Evolutionary conservation across 2,888 invertebrate genomes (phyloP), one percentile per base, ranked within the genome.

Genomic region (Diabrotica balteata): DNA sequence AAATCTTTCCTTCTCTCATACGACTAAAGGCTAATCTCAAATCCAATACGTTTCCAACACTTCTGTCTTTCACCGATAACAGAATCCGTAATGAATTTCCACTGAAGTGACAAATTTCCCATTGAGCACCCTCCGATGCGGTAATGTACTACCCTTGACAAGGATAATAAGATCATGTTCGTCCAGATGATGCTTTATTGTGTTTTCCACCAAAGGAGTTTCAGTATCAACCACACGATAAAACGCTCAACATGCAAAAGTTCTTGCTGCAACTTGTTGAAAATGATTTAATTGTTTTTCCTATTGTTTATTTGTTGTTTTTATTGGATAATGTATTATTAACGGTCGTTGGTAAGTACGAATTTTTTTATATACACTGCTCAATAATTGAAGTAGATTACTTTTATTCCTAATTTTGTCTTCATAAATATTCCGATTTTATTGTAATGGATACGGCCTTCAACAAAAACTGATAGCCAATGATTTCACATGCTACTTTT

Each of bases 321-420:
- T 88, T 94, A 77, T 84, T 93, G 82, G 96, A 96, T 85, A 96
- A 96, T 84, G 90, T 95, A 71, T 87, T 96, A 32, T 87, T 96
- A 57, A 96, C 96, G 47, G 93, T 95, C 49, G 91, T 96, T 59
- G 96, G 96, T 96, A 84, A 90, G 91, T 84, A 68, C 8, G 5
- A 54, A 8, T 54, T 22, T 5, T n/a, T 32, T 4, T 32, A 32
- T 32, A 32, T 32, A 32, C 17, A 17, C 17, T 17, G 17, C 17
- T 17, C 17, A 17, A 17, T 17, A 17, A 17, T 17, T 17, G 17
- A 17, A 17, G 1, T 17, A 17, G 17, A 17, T n/a, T 17, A 17
- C 2, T 17, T 17, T 17, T 17, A 17, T 17, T 17, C 17, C 2
- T 17, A 17, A 17, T 17, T 17, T 17, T 17, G 17, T 17, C 17